phyloP scores from a whole-genome alignment of 2,113 vertebrate species.

The Bettongia penicillata region DNA sequence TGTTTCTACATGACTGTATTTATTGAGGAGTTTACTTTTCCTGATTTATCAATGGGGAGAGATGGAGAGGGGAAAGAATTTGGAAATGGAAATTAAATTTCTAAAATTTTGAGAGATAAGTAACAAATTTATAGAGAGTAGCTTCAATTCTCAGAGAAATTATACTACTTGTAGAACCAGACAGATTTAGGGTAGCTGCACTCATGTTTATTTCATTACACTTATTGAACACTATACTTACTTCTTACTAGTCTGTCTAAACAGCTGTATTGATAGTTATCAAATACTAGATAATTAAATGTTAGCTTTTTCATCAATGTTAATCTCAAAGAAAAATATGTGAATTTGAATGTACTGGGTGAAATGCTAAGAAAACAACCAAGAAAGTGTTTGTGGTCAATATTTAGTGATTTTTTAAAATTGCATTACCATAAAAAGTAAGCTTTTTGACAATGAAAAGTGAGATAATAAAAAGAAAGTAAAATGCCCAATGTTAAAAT shows the following conservation, averaged over 20 bases:
- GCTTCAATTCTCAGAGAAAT: background rate
- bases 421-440: background rate
- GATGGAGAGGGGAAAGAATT: background rate
- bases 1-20: no score
- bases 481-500: background rate
- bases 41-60: no score
- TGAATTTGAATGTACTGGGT: background rate
- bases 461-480: background rate
- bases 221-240: background rate
- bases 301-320: background rate
- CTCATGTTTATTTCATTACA: background rate
- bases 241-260: background rate
- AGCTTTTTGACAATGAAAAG: background rate
- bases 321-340: background rate
- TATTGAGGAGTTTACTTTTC: no score
- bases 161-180: no score
- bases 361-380: background rate
- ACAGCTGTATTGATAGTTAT: background rate
- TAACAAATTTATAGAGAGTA: background rate
- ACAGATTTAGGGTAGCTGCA: no score
- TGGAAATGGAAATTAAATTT: background rate
- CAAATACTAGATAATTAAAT: background rate
- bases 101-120: background rate
- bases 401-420: background rate
- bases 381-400: background rate